phyloP scores from a whole-genome alignment of 2,113 vertebrate species.

The Dromaius novaehollandiae region DNA sequence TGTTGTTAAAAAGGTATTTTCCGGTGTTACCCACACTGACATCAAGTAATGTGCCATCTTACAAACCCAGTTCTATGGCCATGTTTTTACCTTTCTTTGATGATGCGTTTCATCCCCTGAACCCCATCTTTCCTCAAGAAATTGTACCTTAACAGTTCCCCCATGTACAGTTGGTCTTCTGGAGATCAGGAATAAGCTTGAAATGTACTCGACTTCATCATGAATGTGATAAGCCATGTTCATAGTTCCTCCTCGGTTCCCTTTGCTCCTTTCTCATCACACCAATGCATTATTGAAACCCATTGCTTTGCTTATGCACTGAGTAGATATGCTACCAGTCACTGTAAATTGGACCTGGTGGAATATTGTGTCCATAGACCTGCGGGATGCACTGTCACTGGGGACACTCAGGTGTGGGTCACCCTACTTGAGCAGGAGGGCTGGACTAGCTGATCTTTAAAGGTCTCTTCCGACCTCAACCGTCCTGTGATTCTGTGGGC shows the following conservation, averaged over 20 bases:
- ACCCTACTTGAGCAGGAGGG: neutral
- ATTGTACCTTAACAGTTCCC: neutral
- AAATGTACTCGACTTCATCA: neutral
- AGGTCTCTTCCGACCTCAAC: neutral
- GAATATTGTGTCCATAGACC: neutral
- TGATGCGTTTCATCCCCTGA: neutral
- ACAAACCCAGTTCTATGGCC: neutral
- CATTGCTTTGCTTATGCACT: neutral
- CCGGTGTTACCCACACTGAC: neutral
- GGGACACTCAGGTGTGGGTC: neutral
- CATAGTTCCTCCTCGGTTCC: neutral
- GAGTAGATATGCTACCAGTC: neutral
- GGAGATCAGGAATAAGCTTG: neutral
- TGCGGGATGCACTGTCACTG: neutral
- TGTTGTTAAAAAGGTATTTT: neutral
- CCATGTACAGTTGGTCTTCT: neutral
- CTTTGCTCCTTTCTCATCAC: neutral
- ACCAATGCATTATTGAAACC: neutral
- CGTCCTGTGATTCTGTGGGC: neutral
- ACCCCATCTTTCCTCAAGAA: neutral
- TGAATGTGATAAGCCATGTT: neutral
- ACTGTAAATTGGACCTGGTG: neutral
- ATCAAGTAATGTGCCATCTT: neutral
- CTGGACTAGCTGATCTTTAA: neutral
- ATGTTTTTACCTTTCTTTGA: neutral